These are phyloP conservation scores for Tachina grossa DNA, from an alignment of 2,888 invertebrate species.

Conservation along the genomic window DNA sequence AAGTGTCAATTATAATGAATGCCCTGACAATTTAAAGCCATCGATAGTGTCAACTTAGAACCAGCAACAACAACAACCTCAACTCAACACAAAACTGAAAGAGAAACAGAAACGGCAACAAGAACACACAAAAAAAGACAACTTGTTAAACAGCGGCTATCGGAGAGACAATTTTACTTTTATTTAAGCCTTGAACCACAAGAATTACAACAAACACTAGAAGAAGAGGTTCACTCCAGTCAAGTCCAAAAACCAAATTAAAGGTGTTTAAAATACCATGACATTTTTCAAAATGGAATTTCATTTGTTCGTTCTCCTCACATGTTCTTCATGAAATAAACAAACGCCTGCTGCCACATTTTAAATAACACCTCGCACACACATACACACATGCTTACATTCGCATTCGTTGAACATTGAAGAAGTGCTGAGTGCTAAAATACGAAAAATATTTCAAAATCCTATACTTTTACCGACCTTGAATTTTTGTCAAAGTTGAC, in stretches of 20 bases:
- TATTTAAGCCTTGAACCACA: constrained; percentile 43
- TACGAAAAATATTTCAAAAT: constrained; percentile 39
- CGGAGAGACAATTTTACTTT: constrained; percentile 61
- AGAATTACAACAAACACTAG: constrained; percentile 16
- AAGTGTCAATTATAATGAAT: constrained; percentile 74
- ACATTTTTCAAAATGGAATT: constrained; percentile 70
- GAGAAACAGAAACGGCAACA: not conserved
- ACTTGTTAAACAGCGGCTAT: constrained; percentile 62
- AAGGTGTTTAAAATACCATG: constrained; percentile 71
- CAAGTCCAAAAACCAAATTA: constrained; percentile 60
- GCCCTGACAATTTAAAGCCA: constrained; percentile 73
- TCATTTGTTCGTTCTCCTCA: constrained; percentile 41
- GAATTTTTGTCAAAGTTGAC: constrained; percentile 75
- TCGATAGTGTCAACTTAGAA: constrained; percentile 71
- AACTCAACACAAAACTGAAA: constrained; percentile 6
- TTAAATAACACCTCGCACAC: constrained; percentile 47
- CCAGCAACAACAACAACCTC: constrained; percentile 43
- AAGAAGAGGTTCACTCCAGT: constrained; percentile 32
- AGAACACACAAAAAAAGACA: constrained; percentile 21
- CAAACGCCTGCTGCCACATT: constrained; percentile 62
- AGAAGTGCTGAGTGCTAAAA: constrained; percentile 64
- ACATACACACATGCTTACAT: not conserved
- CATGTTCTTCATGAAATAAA: constrained; percentile 26
- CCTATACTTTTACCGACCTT: constrained; percentile 71
- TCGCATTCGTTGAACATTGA: not conserved